Base-by-base conservation (phyloP, 2,888 invertebrate genomes). In the Globia sparganii region DNA sequence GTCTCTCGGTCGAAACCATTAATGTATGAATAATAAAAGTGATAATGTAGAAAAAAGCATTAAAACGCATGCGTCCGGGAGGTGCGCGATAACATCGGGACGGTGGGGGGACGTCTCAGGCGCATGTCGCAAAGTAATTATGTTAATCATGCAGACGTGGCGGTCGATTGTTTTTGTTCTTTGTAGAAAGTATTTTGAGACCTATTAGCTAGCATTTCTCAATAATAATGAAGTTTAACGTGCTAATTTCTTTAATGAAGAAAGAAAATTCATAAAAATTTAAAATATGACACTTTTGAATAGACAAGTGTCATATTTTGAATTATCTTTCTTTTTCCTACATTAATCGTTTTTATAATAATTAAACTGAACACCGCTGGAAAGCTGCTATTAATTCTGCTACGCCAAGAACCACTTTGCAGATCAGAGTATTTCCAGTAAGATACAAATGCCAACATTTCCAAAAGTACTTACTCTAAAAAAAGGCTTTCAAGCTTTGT, bases 51-150 rank as follows among this genome's bases (percentile, higher is more conserved):
- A 85, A 75, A 86, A 82, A 82, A 72, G 62, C 65, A 79, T 76
- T 78, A 83, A 87, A 86, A 86, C 81, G 76, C 78, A 79, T 75
- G 79, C 86, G 78, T 78, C 67, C 77, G 69, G 77, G 84, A 88
- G 77, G 43, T 31, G 78, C 28, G 61, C 70, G 82, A 87, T 88
- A 86, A 75, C 72, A 82, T 80, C 80, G 66, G 62, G 76, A 72
- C 61, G 53, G 49, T 75, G 80, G 76, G 49, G 77, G 80, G 76
- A 80, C 80, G 78, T 65, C 77, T 78, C 86, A 80, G 64, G 88
- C 87, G 82, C 78, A 64, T 56, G 72, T 62, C 68, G 53, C 61
- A 4, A 66, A 75, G 75, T 80, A 68, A 82, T 75, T 81, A 81
- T 31, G 58, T 69, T 70, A 84, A 72, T 70, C 59, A n/a, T 70